Evolutionary conservation across 2,113 vertebrate species (phyloP).

Genomic region (Mugil cephalus): DNA sequence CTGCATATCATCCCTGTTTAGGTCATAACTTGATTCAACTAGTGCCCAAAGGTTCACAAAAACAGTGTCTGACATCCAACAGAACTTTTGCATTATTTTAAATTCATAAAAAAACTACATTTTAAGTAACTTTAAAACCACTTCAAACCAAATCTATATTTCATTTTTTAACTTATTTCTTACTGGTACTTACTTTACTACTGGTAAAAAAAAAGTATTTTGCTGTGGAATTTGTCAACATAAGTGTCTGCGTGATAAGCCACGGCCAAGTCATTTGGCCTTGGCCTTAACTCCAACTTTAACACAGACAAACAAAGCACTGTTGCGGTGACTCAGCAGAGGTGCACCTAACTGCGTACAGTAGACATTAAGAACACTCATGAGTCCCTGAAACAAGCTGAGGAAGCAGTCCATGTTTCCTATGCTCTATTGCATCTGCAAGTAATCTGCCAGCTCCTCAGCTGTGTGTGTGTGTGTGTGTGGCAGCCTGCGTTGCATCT

Average conservation of each 20-base stretch:
- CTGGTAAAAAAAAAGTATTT: too few species aligned
- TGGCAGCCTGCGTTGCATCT: slow-evolving; percentile 60
- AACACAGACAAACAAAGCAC: slow-evolving; percentile 20
- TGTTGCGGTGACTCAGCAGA: slow-evolving; percentile 58
- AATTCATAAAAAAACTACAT: too few species aligned
- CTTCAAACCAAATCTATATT: too few species aligned
- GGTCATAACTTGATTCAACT: too few species aligned
- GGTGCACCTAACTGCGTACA: slow-evolving; percentile 49
- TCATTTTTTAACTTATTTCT: too few species aligned
- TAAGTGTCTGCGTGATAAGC: not conserved
- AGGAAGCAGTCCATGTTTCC: slow-evolving; percentile 46
- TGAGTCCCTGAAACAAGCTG: slow-evolving; percentile 60
- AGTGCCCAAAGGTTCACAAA: not conserved
- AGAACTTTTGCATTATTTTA: too few species aligned
- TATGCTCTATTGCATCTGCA: slow-evolving; percentile 48
- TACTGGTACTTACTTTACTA: too few species aligned
- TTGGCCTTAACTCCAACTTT: slow-evolving; percentile 5
- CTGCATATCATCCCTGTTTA: too few species aligned
- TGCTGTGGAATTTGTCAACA: not conserved
- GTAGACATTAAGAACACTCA: slow-evolving; percentile 53
- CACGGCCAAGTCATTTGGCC: slow-evolving; percentile 1
- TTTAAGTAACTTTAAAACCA: too few species aligned
- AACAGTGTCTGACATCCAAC: fast-evolving
- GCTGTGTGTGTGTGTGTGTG: slow-evolving; percentile 41
- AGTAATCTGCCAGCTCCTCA: slow-evolving; percentile 50